Evolutionary conservation across 2,113 vertebrate species (phyloP).

Genomic region (Sisor rabdophorus): DNA sequence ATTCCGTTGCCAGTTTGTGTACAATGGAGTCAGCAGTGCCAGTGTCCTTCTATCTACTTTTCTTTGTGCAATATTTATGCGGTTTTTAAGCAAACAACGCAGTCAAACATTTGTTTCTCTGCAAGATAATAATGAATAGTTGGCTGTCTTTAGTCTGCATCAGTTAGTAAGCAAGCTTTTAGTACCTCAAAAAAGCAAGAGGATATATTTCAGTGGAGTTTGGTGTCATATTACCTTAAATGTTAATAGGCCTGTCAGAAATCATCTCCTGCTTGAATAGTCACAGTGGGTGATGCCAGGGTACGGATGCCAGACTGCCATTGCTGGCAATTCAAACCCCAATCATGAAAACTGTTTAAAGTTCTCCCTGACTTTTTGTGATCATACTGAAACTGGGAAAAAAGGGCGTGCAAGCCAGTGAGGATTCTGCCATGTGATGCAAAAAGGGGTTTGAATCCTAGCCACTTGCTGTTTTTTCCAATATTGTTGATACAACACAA

Average conservation of each 20-base stretch:
- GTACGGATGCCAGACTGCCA: constrained; percentile 10
- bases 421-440: constrained; percentile 7
- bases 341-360: not conserved
- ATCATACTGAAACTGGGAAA: not conserved
- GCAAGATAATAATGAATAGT: not conserved
- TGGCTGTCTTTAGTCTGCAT: constrained; percentile 9
- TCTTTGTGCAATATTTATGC: constrained; percentile 3
- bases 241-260: constrained; percentile 48
- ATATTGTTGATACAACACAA: constrained; percentile 1
- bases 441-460: constrained; percentile 21
- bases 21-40: constrained; percentile 27
- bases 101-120: constrained; percentile 12
- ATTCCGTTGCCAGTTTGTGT: not conserved
- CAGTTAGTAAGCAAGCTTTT: not conserved
- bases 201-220: constrained; percentile 11
- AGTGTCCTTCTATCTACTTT: constrained; percentile 12
- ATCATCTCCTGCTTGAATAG: constrained; percentile 36
- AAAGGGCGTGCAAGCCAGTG: not conserved
- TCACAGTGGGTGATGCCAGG: constrained; percentile 18
- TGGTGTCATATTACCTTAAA: constrained; percentile 34
- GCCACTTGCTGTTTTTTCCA: not conserved
- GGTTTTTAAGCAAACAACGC: not conserved
- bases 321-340: constrained; percentile 14
- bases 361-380: not conserved
- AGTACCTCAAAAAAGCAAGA: not conserved